Evolutionary conservation across 2,888 invertebrate genomes (phyloP).

Genomic region (Nomada hirtipes): DNA sequence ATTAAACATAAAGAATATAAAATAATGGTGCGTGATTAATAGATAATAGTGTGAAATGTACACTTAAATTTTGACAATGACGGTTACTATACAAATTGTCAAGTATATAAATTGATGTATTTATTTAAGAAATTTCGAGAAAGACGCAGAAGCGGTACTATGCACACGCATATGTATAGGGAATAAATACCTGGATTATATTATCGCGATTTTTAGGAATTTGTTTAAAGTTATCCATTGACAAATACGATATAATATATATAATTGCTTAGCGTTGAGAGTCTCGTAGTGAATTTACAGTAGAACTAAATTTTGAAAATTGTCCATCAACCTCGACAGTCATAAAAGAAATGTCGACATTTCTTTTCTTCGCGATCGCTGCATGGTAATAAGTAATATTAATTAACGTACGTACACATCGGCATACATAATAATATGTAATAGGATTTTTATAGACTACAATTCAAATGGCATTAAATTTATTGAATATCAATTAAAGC

Average conservation of each 20-base stretch:
- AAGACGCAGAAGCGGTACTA: conserved; percentile 24
- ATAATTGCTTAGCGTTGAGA: background rate
- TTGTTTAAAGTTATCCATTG: background rate
- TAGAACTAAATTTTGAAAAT: conserved; percentile 7
- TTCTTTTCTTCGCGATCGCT: too few relatives aligned
- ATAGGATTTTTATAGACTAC: too few relatives aligned
- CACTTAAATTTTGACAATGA: background rate
- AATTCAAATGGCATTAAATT: background rate
- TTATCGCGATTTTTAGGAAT: conserved; percentile 19
- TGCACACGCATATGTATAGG: background rate
- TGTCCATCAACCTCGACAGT: conserved; percentile 7
- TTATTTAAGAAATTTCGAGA: conserved; percentile 45
- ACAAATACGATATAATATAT: background rate
- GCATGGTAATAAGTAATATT: conserved; percentile 50
- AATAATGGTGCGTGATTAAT: background rate
- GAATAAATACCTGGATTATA: conserved; percentile 11
- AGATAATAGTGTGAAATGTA: background rate
- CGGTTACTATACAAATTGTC: background rate
- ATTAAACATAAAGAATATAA: background rate
- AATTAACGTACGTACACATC: background rate
- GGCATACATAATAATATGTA: too few relatives aligned
- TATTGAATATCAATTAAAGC: background rate
- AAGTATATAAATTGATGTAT: conserved; percentile 7
- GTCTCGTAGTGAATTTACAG: conserved; percentile 4
- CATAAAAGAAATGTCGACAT: conserved; percentile 52